Base-by-base conservation (phyloP, 1,140 invertebrate genomes). In the Drosophila subpulchrella region DNA sequence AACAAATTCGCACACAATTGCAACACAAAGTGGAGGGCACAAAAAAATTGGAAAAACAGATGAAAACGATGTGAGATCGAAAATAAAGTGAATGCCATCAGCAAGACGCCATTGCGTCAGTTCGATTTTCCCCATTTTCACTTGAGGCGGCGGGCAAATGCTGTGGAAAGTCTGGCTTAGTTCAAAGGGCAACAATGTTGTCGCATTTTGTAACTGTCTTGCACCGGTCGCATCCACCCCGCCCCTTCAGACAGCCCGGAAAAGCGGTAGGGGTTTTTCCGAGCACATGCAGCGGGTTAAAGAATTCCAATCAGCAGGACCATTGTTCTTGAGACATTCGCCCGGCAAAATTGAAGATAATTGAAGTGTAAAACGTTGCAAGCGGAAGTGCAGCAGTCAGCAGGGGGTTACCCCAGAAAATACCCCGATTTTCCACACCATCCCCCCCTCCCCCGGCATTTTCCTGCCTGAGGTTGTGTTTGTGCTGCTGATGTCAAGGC, bases 121-220 rank as follows among this genome's bases (percentile, higher is more conserved):
- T 86, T 85, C 78, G 82, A 88, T 88, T 82, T 78, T 41, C 78
- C 63, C 53, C 32, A 34, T 24, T 30, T 20, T 17, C 82, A 78
- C 62, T 85, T 71, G 70, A 65, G 74, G 46, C 32, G 36, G 34
- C 20, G 34, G 34, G 24, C 3, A 20, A 54, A 38, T 46, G 27
- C 12, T 6, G 41, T 51, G 65, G 24, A 48, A 56, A 46, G 36
- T 58, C 54, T 44, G 51, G 50, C 27, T 71, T 34, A 70, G 63
- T 71, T 47, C 75, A 58, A 73, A 75, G 61, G 54, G 83, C 80
- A 88, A 88, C 83, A 88, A 89, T 88, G 83, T 88, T 78, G 83
- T 83, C 83, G 84, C 83, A 88, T 88, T 88, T 88, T 83, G 83
- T 88, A 89, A 83, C 84, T 83, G 83, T 88, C 83, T 88, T 88